A percentile compares a stretch with the other conserved stretches of the same genome.
These are phyloP conservation scores for Bergia sp. DNA, from an alignment of 92 coral and sea anemone species.

Conservation along the genomic window DNA sequence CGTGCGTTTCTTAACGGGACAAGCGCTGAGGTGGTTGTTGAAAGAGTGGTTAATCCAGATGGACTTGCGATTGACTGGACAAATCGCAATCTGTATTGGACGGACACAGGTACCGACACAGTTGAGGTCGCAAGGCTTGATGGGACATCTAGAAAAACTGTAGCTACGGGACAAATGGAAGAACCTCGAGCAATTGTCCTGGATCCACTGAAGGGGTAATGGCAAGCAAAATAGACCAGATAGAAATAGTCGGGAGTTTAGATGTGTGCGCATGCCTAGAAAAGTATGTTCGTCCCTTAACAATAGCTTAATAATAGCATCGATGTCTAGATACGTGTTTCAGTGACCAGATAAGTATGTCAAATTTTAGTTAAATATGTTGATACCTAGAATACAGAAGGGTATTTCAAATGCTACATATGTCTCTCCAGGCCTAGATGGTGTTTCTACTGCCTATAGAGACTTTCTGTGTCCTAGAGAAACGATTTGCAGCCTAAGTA, in stretches of 20 bases:
- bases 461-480: too few relatives aligned
- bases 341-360: too few relatives aligned
- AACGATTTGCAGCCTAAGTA: too few relatives aligned
- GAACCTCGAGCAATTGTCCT: conserved; percentile 55
- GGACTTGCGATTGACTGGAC: conserved; percentile 59
- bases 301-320: too few relatives aligned
- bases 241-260: neutral
- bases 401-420: too few relatives aligned
- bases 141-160: conserved; percentile 48
- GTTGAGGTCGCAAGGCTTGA: conserved; percentile 53
- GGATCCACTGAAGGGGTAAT: conserved; percentile 52
- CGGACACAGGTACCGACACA: conserved; percentile 37
- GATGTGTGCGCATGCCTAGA: neutral
- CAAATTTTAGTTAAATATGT: too few relatives aligned
- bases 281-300: too few relatives aligned
- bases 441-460: too few relatives aligned
- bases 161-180: conserved; percentile 18
- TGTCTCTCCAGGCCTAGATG: too few relatives aligned
- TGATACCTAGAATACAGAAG: too few relatives aligned
- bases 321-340: too few relatives aligned
- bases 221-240: too few relatives aligned
- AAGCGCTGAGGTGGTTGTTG: conserved; percentile 25
- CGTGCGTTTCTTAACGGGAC: conserved; percentile 59
- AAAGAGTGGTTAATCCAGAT: conserved; percentile 37
- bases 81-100: conserved; percentile 64